Percentiles rank a stretch among this genome's conserved stretches.
Conservation (phyloP, 2,113 vertebrate genomes). For the Mohoua ochrocephala region DNA sequence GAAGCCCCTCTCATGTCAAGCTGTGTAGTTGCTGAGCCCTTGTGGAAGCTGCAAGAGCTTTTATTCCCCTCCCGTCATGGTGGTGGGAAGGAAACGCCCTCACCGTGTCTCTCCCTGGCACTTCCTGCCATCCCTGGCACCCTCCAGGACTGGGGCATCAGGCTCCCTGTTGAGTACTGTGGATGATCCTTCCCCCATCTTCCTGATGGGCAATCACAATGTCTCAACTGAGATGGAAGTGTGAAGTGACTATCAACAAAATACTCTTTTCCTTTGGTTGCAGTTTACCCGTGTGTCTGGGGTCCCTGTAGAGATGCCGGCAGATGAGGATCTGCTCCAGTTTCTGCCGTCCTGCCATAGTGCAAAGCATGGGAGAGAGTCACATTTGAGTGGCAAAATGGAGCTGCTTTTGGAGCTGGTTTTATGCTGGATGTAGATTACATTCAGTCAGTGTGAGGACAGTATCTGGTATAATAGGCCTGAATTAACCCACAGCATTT, state of each 20-base stretch:
- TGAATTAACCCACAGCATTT: background rate
- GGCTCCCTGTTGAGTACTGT: accelerated
- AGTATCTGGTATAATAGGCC: background rate
- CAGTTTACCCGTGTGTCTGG: background rate
- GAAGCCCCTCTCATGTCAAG: background rate
- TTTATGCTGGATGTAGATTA: background rate
- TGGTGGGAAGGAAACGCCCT: background rate
- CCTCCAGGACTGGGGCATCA: accelerated
- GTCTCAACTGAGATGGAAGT: background rate
- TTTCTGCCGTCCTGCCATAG: background rate
- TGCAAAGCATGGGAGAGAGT: background rate
- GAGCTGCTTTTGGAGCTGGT: background rate
- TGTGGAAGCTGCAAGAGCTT: background rate
- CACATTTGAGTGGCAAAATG: background rate
- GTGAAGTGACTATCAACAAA: background rate
- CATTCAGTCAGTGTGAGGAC: background rate
- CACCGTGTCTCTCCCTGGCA: background rate
- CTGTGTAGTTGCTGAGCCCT: background rate
- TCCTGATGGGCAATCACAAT: background rate
- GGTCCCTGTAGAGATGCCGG: background rate
- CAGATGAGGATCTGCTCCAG: background rate
- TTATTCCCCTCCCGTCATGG: accelerated
- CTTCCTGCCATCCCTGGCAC: too few species aligned
- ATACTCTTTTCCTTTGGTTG: background rate
- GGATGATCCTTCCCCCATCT: background rate